These are phyloP conservation scores for Tigriopus californicus DNA, from an alignment of 2,888 invertebrate species.

Conservation along the genomic window DNA sequence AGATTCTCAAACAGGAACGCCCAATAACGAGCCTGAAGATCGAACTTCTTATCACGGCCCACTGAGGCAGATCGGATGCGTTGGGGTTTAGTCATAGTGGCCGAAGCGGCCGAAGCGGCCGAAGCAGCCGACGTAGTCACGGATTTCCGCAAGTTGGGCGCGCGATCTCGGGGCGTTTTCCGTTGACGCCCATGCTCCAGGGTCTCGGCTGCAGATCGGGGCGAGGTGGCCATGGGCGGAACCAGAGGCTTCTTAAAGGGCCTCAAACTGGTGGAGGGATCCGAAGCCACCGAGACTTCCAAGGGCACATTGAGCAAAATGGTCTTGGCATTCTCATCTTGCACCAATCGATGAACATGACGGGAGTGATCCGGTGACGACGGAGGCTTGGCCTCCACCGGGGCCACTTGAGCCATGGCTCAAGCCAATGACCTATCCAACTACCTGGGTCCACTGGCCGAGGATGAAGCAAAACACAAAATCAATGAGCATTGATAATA, in stretches of 20 bases:
- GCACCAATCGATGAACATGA: neutral
- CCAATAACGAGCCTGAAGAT: conserved; percentile 53
- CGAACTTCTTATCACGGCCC: conserved; percentile 62
- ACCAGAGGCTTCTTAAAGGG: too few relatives aligned
- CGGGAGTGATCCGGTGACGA: too few relatives aligned
- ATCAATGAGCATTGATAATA: too few relatives aligned
- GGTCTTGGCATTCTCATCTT: neutral
- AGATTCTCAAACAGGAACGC: conserved; percentile 83
- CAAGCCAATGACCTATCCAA: too few relatives aligned
- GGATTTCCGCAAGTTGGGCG: too few relatives aligned
- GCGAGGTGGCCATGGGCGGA: neutral
- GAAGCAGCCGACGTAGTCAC: neutral
- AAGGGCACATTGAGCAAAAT: neutral
- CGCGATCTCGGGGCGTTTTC: neutral
- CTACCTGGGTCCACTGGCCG: too few relatives aligned
- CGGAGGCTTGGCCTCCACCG: too few relatives aligned
- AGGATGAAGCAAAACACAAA: too few relatives aligned
- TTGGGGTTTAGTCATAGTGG: neutral
- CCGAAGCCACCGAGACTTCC: neutral
- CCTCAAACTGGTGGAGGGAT: neutral
- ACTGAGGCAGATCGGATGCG: conserved; percentile 63
- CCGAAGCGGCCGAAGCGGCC: neutral
- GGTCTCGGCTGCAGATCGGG: neutral
- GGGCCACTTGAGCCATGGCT: too few relatives aligned
- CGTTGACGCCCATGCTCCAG: neutral